Percentiles rank a stretch among this genome's conserved stretches.
Evolutionary conservation across 2,888 invertebrate species (phyloP).

Genomic region (Cephalotes varians): DNA sequence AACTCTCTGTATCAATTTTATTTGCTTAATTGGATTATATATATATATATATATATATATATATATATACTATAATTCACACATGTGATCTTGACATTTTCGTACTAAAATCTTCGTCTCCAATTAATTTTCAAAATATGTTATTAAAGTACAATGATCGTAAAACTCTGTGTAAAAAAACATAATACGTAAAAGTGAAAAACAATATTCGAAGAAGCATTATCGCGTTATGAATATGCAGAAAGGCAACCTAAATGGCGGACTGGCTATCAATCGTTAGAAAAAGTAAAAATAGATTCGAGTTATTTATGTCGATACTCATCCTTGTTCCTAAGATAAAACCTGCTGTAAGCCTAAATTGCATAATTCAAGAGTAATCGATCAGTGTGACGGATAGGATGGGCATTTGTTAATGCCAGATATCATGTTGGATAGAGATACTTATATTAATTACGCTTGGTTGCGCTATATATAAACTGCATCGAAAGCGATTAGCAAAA

Average conservation of each 20-base stretch:
- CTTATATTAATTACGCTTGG: slow-evolving; percentile 16
- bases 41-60: too few species aligned
- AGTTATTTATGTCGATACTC: not conserved
- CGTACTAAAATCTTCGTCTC: not conserved
- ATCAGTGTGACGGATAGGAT: slow-evolving; percentile 8
- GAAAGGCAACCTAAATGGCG: not conserved
- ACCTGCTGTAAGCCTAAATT: slow-evolving; percentile 3
- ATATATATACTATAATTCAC: too few species aligned
- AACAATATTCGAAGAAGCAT: not conserved
- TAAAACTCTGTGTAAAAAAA: not conserved
- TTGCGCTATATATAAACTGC: slow-evolving; percentile 22
- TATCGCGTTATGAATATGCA: slow-evolving; percentile 12
- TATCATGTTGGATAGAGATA: slow-evolving; percentile 1
- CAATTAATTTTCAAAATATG: not conserved
- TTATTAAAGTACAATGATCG: not conserved
- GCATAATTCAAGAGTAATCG: slow-evolving; percentile 39
- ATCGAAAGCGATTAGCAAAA: slow-evolving; percentile 20
- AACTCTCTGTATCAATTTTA: too few species aligned
- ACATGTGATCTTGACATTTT: not conserved
- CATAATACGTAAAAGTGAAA: not conserved
- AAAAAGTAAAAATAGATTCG: slow-evolving; percentile 29
- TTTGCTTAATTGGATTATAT: too few species aligned
- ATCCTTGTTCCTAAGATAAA: slow-evolving; percentile 3
- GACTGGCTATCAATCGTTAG: slow-evolving; percentile 6
- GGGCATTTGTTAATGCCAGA: slow-evolving; percentile 34